Base-by-base conservation (phyloP, 2,888 invertebrate species). In the Cerceris ruficornis region DNA sequence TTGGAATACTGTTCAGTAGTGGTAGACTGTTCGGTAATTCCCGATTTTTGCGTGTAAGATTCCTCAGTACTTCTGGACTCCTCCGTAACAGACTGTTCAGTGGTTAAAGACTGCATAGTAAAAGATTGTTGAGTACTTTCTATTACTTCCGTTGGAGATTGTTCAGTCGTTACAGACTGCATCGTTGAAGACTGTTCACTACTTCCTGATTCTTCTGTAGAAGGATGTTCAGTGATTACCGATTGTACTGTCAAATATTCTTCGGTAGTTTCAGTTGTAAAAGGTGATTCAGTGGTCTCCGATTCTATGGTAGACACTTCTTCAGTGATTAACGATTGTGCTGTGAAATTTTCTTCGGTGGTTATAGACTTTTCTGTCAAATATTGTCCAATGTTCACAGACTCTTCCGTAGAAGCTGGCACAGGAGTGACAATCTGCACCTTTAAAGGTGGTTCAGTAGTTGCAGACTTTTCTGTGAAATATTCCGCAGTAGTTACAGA, bases 101-200 rank as follows among this genome's bases (percentile, higher is more conserved):
- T 64, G 14, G 68, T 70, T 7, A 49, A 43, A 46, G 49, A 43
- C 9, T 58, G 13, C 6, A 66, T 57, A 43, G 62, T 60, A 9
- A 15, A 7, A 50, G 14, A 4, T 4, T 60, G 46, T 67, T 71
- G 46, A 17, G 58, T 64, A 11, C 64, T 70, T 7, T 49, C 39
- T 41, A 7, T 64, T 15, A 50, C 6, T 28, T n/a, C 57, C 65
- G 13, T 41, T 49, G 11, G 17, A 6, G 1, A 39, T 42, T 60
- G 59, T 11, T 61, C 59, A n/a, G 64, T 69, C 6, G 13, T 62
- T 6, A 42, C n/a, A 13, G 28, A 7, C 42, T 66, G 61, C 15
- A 9, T 17, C 4, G 65, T 28, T 5, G 17, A 43, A 11, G 55
- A 66, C 0, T 46, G 43, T n/a, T 55, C 46, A 39, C 57, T 66